These are phyloP conservation scores for Allacma fusca DNA, from an alignment of 2,888 invertebrate species.

Conservation along the genomic window DNA sequence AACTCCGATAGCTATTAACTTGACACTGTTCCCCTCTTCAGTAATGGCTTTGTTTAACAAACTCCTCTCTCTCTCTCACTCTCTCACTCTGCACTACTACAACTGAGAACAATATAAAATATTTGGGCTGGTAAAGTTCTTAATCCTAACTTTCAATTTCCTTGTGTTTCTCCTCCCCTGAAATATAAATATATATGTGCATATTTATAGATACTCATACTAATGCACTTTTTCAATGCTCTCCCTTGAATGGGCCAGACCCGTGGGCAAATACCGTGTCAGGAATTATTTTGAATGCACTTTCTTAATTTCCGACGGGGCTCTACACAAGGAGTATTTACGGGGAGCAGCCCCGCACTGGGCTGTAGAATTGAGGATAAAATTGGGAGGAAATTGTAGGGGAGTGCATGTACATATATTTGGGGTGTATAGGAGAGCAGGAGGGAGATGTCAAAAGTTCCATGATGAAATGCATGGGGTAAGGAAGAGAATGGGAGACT, in stretches of 20 bases:
- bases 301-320: neutral
- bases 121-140: neutral
- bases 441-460: conserved; percentile 43
- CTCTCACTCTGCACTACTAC: too few species aligned
- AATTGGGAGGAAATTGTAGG: conserved; percentile 32
- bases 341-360: neutral
- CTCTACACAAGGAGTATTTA: conserved; percentile 14
- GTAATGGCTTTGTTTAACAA: conserved; percentile 1
- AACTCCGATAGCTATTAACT: conserved; percentile 8
- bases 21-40: conserved; percentile 2
- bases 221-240: too few species aligned
- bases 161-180: neutral
- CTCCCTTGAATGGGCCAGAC: too few species aligned
- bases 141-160: conserved; percentile 8
- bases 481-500: conserved; percentile 29
- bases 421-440: conserved; percentile 23
- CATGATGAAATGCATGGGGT: conserved; percentile 44
- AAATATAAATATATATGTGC: too few species aligned
- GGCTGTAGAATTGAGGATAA: neutral
- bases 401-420: conserved; percentile 19
- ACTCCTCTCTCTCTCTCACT: neutral
- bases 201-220: too few species aligned
- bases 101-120: neutral
- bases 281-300: neutral
- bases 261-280: too few species aligned